Base-by-base conservation (phyloP, 2,888 invertebrate genomes). In the Caenorhabditis becei region DNA sequence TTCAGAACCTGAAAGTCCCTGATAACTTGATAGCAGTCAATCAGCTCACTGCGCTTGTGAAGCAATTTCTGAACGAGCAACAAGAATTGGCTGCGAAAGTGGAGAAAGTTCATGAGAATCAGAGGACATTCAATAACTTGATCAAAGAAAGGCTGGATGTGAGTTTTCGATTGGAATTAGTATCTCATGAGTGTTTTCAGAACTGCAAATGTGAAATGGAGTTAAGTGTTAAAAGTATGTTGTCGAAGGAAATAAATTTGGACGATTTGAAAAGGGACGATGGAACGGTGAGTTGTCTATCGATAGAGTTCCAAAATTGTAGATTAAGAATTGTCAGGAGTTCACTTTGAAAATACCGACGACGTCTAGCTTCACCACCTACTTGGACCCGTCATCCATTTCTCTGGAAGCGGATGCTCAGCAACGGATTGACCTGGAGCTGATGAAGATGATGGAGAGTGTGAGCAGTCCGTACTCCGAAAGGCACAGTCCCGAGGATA, bases 71-170 rank as follows among this genome's bases (percentile, higher is more conserved):
- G 14, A 8, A 4, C 0, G 74, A 74, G 23, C 74, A 74, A 28
- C 65, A 58, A 18, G 66, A 74, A 23, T 37, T 74, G 24, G 49
- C 65, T 0, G 35, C 16, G n/a, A 66, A 51, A 58, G 58, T 74
- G 23, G 59, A 65, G 11, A 66, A 51, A 23, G 23, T 66, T 1
- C 35, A 74, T 1, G 41, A 59, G 5, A 20, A 20, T 10, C 74
- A 74, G 51, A 26, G 49, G 20, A 32, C 28, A 7, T 59, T 69
- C 23, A 51, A 47, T 10, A 32, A 23, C 14, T 51, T 49, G 16
- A 28, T 69, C 14, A 69, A 51, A 26, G 49, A 69, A 16, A 41
- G 59, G 8, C 26, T 67, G 18, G 32, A 32, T 32, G 69, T 69
- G 26, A 37, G 59, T 58, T 23, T 20, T 10, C n/a, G n/a, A 23